These are phyloP conservation scores for Drosophila ustulata DNA, from an alignment of 2,888 invertebrate species.

Conservation along the genomic window DNA sequence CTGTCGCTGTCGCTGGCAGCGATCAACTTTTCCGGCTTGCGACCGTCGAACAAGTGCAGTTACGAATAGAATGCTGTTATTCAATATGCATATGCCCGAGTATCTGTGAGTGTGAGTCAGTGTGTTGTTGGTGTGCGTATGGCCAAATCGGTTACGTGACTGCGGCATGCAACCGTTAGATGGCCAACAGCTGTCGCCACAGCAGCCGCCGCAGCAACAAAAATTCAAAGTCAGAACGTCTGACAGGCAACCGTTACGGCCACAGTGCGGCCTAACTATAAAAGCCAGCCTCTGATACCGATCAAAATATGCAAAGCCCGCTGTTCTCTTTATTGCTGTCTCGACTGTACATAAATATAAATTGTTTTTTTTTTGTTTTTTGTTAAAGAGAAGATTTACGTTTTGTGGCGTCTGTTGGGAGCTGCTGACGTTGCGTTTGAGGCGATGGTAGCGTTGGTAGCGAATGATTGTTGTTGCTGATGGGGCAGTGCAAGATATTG, in stretches of 20 bases:
- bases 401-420: conserved; percentile 51
- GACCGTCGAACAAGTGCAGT: conserved; percentile 72
- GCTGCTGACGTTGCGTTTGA: conserved; percentile 46
- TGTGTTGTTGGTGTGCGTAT: conserved; percentile 41
- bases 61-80: conserved; percentile 68
- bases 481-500: conserved; percentile 61
- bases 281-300: not conserved
- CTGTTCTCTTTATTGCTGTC: not conserved
- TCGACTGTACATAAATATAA: not conserved
- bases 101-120: conserved; percentile 8
- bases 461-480: conserved; percentile 23
- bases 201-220: conserved; percentile 20
- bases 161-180: conserved; percentile 66
- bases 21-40: conserved; percentile 58
- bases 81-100: conserved; percentile 67
- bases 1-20: conserved; percentile 32
- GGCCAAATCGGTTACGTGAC: conserved; percentile 72
- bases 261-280: conserved; percentile 5
- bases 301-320: not conserved
- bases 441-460: conserved; percentile 42
- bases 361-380: conserved; percentile 11
- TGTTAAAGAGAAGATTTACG: conserved; percentile 54
- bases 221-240: conserved; percentile 48
- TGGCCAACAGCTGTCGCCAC: conserved; percentile 72
- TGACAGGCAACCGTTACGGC: conserved; percentile 46